phyloP scores from a whole-genome alignment of 2,113 vertebrate species.

The Sander vitreus region DNA sequence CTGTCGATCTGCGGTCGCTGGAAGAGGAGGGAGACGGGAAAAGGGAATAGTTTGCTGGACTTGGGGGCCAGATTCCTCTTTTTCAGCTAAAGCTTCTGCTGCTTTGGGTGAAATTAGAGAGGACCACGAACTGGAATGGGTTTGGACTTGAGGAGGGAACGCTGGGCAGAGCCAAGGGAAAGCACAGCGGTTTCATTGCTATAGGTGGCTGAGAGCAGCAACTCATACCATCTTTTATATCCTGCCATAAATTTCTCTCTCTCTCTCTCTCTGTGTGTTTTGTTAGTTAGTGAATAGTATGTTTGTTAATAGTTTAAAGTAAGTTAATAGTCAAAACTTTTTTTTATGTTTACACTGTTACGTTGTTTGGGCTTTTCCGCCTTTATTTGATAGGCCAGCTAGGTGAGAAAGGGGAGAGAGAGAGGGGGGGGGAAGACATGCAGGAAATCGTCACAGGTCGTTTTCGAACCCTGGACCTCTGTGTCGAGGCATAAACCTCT shows the following conservation, averaged over 20 bases:
- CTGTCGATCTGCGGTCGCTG: conserved; percentile 83
- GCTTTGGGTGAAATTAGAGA: conserved; percentile 86
- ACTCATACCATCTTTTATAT: conserved; percentile 67
- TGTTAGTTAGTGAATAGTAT: too few relatives aligned
- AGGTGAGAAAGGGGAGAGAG: too few relatives aligned
- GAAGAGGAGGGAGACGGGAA: conserved; percentile 80
- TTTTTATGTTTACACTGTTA: too few relatives aligned
- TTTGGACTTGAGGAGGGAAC: conserved; percentile 68
- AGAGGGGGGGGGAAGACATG: too few relatives aligned
- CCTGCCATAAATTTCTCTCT: conserved; percentile 44
- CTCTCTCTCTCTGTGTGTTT: too few relatives aligned
- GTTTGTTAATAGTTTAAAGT: too few relatives aligned
- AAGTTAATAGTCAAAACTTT: too few relatives aligned
- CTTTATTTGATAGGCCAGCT: too few relatives aligned
- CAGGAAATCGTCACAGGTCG: too few relatives aligned
- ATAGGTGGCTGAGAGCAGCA: conserved; percentile 54
- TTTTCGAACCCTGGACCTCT: too few relatives aligned
- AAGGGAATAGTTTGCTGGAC: conserved; percentile 83
- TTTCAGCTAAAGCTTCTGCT: conserved; percentile 80
- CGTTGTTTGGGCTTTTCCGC: too few relatives aligned
- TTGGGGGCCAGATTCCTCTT: conserved; percentile 79
- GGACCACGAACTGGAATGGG: conserved; percentile 73
- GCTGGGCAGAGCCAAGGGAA: conserved; percentile 75
- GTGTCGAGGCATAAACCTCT: too few relatives aligned
- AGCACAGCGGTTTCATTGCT: conserved; percentile 70